A percentile compares a stretch with the other conserved stretches of the same genome.
Conservation (phyloP, 1,140 invertebrate species). For the Temnothorax nylanderi region DNA sequence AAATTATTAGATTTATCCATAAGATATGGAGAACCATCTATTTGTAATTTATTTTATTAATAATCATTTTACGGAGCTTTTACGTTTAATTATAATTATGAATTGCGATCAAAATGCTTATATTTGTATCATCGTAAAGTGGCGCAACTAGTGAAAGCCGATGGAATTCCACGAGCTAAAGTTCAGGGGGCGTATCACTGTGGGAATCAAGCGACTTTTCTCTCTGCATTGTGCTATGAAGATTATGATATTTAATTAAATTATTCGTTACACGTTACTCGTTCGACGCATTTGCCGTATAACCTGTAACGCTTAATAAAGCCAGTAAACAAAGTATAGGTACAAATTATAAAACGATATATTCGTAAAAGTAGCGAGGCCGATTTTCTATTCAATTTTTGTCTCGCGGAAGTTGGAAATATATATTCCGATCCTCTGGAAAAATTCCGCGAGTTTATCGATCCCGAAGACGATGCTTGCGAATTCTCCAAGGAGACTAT, state of each 20-base stretch:
- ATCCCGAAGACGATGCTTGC: constrained; percentile 32
- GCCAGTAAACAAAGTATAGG: neutral
- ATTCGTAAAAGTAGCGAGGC: neutral
- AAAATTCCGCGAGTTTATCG: constrained; percentile 52
- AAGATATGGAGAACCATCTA: neutral
- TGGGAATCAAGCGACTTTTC: constrained; percentile 75
- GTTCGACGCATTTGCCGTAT: constrained; percentile 17
- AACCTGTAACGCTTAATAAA: neutral
- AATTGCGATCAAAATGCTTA: neutral
- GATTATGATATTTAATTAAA: constrained; percentile 24
- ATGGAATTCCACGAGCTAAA: constrained; percentile 71
- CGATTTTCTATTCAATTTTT: neutral
- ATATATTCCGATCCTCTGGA: neutral
- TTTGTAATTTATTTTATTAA: neutral
- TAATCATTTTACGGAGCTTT: neutral
- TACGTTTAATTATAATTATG: neutral
- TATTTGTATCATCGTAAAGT: constrained; percentile 72
- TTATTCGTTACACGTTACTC: constrained; percentile 26
- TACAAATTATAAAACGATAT: neutral
- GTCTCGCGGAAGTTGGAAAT: too few relatives aligned
- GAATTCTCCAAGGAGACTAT: constrained; percentile 60
- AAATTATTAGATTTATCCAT: neutral
- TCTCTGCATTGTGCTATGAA: constrained; percentile 35
- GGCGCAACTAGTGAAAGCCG: constrained; percentile 75
- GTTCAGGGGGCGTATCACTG: constrained; percentile 73